Conservation (phyloP, 2,888 invertebrate species). For the Erebia epiphron region DNA sequence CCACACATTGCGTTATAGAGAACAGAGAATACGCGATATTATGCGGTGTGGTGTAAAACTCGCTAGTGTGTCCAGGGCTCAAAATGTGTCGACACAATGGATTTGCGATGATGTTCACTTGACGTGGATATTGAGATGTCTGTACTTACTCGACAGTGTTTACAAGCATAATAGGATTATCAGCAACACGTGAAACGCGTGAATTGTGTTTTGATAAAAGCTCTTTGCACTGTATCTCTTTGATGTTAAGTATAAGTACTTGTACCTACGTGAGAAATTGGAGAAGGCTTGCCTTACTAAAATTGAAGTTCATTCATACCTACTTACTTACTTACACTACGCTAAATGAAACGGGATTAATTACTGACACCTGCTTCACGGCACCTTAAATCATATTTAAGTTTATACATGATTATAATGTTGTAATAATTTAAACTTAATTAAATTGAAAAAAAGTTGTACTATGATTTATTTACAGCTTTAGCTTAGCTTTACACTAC, state of each 20-base stretch:
- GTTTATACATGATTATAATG: too few species aligned
- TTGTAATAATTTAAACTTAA: too few species aligned
- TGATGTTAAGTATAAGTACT: neutral
- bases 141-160: slow-evolving; percentile 62
- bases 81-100: slow-evolving; percentile 43
- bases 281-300: neutral
- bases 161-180: slow-evolving; percentile 77
- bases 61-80: slow-evolving; percentile 22
- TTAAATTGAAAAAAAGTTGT: too few species aligned
- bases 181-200: slow-evolving; percentile 52
- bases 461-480: too few species aligned
- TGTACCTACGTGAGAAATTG: slow-evolving; percentile 26
- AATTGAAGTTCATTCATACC: neutral
- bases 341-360: neutral
- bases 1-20: too few species aligned
- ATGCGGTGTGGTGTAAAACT: neutral
- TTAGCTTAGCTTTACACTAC: too few species aligned
- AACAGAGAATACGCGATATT: too few species aligned
- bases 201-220: slow-evolving; percentile 50
- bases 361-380: neutral
- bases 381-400: too few species aligned
- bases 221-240: slow-evolving; percentile 25
- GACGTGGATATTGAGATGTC: slow-evolving; percentile 65
- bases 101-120: slow-evolving; percentile 69
- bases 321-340: neutral